These are phyloP conservation scores for Saturnia japonica DNA, from an alignment of 2,888 invertebrate genomes.

Conservation along the genomic window DNA sequence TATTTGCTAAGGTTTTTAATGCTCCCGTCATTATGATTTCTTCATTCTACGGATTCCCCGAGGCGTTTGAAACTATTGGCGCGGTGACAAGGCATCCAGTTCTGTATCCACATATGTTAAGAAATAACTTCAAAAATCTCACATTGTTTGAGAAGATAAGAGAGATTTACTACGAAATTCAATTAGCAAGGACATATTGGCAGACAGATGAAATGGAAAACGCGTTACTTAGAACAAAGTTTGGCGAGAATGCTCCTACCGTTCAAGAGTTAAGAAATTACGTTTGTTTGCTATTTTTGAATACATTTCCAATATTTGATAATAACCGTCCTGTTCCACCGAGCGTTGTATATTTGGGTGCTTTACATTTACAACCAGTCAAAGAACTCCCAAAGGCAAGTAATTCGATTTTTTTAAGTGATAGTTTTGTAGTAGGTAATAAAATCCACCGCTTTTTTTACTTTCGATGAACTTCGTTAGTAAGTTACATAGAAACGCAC, in stretches of 20 bases:
- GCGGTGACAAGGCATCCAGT: slow-evolving; percentile 18
- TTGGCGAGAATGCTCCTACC: slow-evolving; percentile 18
- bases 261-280: slow-evolving; percentile 14
- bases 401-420: not conserved
- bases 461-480: not conserved
- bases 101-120: slow-evolving; percentile 15
- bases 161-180: slow-evolving; percentile 18
- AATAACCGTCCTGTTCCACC: slow-evolving; percentile 52
- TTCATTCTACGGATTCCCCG: slow-evolving; percentile 28
- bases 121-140: slow-evolving; percentile 19
- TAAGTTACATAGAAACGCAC: not conserved
- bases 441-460: not conserved
- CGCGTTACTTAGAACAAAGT: slow-evolving; percentile 9
- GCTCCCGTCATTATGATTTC: slow-evolving; percentile 23
- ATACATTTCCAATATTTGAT: slow-evolving; percentile 50
- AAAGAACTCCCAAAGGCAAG: slow-evolving; percentile 51
- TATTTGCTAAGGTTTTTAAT: slow-evolving; percentile 21
- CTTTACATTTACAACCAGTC: slow-evolving; percentile 46
- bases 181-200: not conserved
- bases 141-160: slow-evolving; percentile 19
- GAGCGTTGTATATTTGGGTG: slow-evolving; percentile 52
- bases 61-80: slow-evolving; percentile 12
- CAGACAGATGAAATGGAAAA: slow-evolving; percentile 13
- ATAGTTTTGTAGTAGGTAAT: not conserved
- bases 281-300: slow-evolving; percentile 32